Evolutionary conservation across 2,888 invertebrate species (phyloP), one percentile per base, ranked within the genome.

Genomic region (Tachina lurida): DNA sequence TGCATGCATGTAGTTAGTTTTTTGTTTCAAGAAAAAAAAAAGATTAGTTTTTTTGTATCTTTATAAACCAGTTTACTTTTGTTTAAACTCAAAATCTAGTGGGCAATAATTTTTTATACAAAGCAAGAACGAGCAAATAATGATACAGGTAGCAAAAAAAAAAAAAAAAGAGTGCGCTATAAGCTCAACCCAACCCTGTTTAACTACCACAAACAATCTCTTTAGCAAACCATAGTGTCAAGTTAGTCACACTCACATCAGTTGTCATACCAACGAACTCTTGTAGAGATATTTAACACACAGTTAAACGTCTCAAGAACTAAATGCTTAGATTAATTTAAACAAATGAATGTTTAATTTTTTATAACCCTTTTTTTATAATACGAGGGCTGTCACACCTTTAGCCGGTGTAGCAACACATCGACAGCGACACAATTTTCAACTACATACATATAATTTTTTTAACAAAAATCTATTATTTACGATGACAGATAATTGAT

Each of bases 61-160:
- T 47, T 65, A 74, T 68, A 79, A 79, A 84, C 84, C 58, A 70
- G 84, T 84, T 79, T 65, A 54, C 31, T 65, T 62, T 68, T 74
- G 17, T 62, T 60, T n/a, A 56, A 39, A n/a, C 45, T 77, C 71
- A 41, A 75, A 54, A 71, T 76, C 67, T 47, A 19, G 43, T 22
- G 54, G 43, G 13, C 70, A 54, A 41, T 31, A 60, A 45, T 71
- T 65, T 54, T 31, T 9, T 67, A 58, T 70, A 22, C 10, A 70
- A 80, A 45, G 45, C 12, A 80, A 67, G 56, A 84, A 43, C 70
- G 8, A 22, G 3, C n/a, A 49, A 8, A 31, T 31, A 58, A 43
- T 60, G 49, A 84, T 71, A 80, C 84, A 22, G 31, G 67, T 62
- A 77, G 71, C 83, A 68, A 22, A 77, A 31, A 31, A 7, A 43